These are phyloP conservation scores for Chrysolina haemoptera DNA, from an alignment of 2,888 invertebrate species.

Conservation along the genomic window DNA sequence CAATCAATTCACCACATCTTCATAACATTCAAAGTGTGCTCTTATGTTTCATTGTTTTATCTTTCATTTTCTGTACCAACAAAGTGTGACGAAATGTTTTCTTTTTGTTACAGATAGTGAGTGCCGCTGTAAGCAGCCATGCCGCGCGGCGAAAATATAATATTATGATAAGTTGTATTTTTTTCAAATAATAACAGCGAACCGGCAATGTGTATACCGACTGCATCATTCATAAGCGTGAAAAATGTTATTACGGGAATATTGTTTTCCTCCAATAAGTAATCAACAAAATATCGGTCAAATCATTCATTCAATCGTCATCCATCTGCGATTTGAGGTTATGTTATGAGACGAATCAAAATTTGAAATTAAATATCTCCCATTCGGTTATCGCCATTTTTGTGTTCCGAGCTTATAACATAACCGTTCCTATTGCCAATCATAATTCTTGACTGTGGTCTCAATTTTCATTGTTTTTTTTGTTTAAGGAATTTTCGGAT, in stretches of 20 bases:
- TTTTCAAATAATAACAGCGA: constrained; percentile 69
- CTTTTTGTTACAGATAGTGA: constrained; percentile 67
- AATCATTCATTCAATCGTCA: constrained; percentile 51
- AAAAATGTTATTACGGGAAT: constrained; percentile 52
- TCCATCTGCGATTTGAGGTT: constrained; percentile 37
- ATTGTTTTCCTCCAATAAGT: constrained; percentile 59
- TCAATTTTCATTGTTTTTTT: constrained; percentile 63
- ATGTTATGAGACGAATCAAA: constrained; percentile 34
- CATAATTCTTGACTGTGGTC: constrained; percentile 65
- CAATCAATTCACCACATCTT: too few species aligned
- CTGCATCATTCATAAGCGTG: constrained; percentile 63
- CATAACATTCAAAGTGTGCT: too few species aligned
- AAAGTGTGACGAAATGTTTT: constrained; percentile 36
- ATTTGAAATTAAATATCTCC: constrained; percentile 9
- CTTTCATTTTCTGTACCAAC: neutral
- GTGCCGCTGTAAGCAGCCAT: constrained; percentile 68
- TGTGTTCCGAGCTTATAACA: constrained; percentile 56
- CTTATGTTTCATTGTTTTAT: neutral
- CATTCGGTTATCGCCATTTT: constrained; percentile 30
- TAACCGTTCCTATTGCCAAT: constrained; percentile 58
- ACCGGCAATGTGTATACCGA: constrained; percentile 69
- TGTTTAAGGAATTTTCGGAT: constrained; percentile 61
- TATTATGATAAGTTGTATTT: constrained; percentile 66
- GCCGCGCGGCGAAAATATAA: constrained; percentile 66
- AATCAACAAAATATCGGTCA: constrained; percentile 46